phyloP scores from a whole-genome alignment of 2,113 vertebrate species.

The Psammodynastes pulverulentus region DNA sequence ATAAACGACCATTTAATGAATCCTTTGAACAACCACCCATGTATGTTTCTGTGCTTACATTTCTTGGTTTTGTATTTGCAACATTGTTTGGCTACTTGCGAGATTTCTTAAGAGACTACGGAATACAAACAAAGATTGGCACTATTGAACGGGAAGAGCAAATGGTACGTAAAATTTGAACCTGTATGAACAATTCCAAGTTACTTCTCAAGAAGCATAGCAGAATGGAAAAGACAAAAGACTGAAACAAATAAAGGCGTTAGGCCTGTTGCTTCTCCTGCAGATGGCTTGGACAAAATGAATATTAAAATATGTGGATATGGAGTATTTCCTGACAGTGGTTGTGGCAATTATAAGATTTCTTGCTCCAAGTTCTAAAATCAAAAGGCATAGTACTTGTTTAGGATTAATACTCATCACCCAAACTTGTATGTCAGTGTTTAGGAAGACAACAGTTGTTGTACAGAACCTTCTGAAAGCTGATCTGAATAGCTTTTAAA shows the following conservation, averaged over 20 bases:
- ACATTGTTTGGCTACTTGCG: slow-evolving; percentile 90
- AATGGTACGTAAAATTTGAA: slow-evolving; percentile 76
- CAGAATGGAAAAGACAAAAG: background rate
- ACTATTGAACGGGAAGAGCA: slow-evolving; percentile 85
- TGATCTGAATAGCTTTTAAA: background rate
- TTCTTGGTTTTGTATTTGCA: slow-evolving; percentile 85
- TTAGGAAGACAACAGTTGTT: background rate
- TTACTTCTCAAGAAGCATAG: background rate
- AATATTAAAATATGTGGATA: background rate
- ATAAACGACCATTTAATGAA: slow-evolving; percentile 69
- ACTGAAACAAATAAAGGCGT: background rate
- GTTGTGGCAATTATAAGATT: background rate
- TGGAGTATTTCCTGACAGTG: background rate
- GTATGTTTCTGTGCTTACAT: slow-evolving; percentile 86
- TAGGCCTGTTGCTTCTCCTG: background rate
- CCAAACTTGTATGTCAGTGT: background rate
- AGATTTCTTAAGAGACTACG: slow-evolving; percentile 87
- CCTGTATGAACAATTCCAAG: background rate
- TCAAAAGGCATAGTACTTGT: background rate
- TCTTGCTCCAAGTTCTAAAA: background rate
- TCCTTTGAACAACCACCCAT: slow-evolving; percentile 87
- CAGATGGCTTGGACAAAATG: background rate
- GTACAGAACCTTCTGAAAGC: background rate
- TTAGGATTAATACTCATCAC: background rate
- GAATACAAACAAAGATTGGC: slow-evolving; percentile 83